phyloP scores from a whole-genome alignment of 2,888 invertebrate species.

The Nycteola revayana region DNA sequence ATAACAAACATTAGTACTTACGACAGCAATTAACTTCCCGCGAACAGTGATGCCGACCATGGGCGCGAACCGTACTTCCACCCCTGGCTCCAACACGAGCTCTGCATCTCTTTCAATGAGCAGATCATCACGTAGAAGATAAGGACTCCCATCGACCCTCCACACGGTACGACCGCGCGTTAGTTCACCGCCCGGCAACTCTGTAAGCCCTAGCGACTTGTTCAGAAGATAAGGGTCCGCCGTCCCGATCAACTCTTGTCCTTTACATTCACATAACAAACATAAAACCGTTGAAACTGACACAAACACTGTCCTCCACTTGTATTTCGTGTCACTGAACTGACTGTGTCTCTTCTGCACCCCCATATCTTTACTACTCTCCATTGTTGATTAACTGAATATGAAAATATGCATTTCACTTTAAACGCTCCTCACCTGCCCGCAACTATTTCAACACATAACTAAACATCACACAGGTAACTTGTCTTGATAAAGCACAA shows the following conservation, averaged over 20 bases:
- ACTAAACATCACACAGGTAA: constrained; percentile 55
- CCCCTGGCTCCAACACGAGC: constrained; percentile 94
- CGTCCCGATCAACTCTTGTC: constrained; percentile 58
- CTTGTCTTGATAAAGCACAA: constrained; percentile 29
- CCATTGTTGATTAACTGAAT: constrained; percentile 60
- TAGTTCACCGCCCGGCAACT: constrained; percentile 84
- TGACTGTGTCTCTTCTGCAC: constrained; percentile 77
- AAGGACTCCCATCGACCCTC: constrained; percentile 86
- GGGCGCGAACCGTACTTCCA: constrained; percentile 93
- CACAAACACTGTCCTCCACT: constrained; percentile 75
- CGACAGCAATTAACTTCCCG: constrained; percentile 94
- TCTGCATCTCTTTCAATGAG: constrained; percentile 90
- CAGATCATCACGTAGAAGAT: constrained; percentile 89
- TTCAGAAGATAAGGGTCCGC: constrained; percentile 71
- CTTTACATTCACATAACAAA: constrained; percentile 51
- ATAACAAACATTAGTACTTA: no score
- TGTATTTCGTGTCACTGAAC: constrained; percentile 78
- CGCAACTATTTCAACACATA: constrained; percentile 49
- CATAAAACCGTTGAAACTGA: constrained; percentile 43
- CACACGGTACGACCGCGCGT: constrained; percentile 80
- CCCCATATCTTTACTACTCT: constrained; percentile 70
- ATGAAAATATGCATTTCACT: constrained; percentile 70
- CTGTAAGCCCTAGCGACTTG: constrained; percentile 73
- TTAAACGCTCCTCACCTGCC: constrained; percentile 53
- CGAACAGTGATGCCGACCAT: constrained; percentile 96